Evolutionary conservation across 2,888 invertebrate genomes (phyloP).

Genomic region (Molorchus minor): DNA sequence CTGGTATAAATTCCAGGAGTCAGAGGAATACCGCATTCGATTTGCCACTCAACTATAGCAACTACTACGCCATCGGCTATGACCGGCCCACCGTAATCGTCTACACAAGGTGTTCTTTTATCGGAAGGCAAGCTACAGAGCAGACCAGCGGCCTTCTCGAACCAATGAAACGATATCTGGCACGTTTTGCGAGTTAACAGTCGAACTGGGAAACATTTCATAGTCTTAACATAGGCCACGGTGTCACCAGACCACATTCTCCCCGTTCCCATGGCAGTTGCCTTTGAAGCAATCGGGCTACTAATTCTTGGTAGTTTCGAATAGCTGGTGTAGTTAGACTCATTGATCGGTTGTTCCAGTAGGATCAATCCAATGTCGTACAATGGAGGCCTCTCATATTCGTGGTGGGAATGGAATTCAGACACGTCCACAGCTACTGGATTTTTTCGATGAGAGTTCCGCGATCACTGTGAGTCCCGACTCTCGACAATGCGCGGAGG

Average conservation of each 20-base stretch:
- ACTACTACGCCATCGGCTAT: constrained; percentile 67
- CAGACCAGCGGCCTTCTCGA: constrained; percentile 65
- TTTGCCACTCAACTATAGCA: constrained; percentile 73
- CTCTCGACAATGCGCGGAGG: constrained; percentile 18
- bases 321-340: background rate
- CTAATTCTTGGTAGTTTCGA: constrained; percentile 3
- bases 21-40: constrained; percentile 68
- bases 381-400: background rate
- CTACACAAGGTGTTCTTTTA: constrained; percentile 77
- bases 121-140: constrained; percentile 73
- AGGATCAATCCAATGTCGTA: constrained; percentile 3
- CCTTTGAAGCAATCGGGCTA: background rate
- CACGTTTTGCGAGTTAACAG: background rate
- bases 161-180: background rate
- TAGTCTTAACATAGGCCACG: background rate
- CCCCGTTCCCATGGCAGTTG: background rate
- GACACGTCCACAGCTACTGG: background rate
- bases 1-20: constrained; percentile 71
- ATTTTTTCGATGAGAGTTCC: background rate
- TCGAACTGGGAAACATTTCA: background rate
- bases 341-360: background rate
- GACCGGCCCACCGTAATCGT: constrained; percentile 84
- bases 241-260: background rate
- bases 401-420: background rate
- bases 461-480: background rate